phyloP scores from a whole-genome alignment of 2,888 invertebrate species.

The Pediacus dermestoides region DNA sequence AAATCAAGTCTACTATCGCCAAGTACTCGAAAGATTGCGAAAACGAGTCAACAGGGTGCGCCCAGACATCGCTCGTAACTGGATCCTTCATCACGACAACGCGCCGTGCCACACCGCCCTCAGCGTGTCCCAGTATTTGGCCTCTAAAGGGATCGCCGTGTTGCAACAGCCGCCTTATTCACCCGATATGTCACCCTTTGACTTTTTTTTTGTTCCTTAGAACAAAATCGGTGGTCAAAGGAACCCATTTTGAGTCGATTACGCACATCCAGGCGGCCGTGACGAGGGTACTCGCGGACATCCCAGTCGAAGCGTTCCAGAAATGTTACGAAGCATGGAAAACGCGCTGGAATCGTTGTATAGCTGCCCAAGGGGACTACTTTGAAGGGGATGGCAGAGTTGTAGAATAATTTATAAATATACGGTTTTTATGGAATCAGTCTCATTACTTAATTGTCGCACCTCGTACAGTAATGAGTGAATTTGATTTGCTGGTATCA shows the following conservation, averaged over 20 bases:
- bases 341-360: constrained; percentile 12
- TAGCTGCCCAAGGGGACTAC: constrained; percentile 13
- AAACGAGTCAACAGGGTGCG: constrained; percentile 5
- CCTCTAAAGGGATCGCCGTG: constrained; percentile 6
- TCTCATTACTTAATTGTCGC: too few species aligned
- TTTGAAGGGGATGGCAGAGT: constrained; percentile 13
- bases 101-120: not conserved
- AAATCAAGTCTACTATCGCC: constrained; percentile 4
- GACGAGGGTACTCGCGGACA: constrained; percentile 8
- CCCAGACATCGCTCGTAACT: constrained; percentile 3
- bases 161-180: too few species aligned
- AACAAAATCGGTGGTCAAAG: not conserved
- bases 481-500: too few species aligned
- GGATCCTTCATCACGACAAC: too few species aligned
- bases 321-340: too few species aligned
- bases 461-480: too few species aligned
- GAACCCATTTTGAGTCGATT: constrained; percentile 6
- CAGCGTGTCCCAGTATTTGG: constrained; percentile 22
- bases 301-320: constrained; percentile 9
- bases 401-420: constrained; percentile 14
- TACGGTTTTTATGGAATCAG: constrained; percentile 11
- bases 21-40: constrained; percentile 8
- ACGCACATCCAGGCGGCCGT: constrained; percentile 5
- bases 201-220: constrained; percentile 4
- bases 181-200: too few species aligned